Percentiles rank a stretch among this genome's conserved stretches.
Evolutionary conservation across 1,140 invertebrate species (phyloP).

Genomic region (Drosophila suzukii): DNA sequence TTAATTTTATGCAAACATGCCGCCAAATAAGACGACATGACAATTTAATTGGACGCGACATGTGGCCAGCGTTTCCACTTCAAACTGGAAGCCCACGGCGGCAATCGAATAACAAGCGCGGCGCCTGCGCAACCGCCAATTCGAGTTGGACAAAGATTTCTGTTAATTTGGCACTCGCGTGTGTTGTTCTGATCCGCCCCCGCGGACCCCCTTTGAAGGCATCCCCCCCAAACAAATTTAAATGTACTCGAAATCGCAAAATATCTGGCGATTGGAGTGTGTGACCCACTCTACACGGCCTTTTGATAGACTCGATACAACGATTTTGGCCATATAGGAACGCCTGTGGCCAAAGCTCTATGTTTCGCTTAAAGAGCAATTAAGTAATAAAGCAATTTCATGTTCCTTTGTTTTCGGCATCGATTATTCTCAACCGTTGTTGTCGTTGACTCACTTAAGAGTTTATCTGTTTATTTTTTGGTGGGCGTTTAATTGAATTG

Average conservation of each 20-base stretch:
- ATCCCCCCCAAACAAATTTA: slow-evolving; percentile 41
- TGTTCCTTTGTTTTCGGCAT: slow-evolving; percentile 76
- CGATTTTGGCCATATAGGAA: slow-evolving; percentile 44
- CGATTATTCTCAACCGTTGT: slow-evolving; percentile 67
- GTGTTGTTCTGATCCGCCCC: slow-evolving; percentile 54
- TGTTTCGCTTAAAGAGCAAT: slow-evolving; percentile 77
- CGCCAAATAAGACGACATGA: slow-evolving; percentile 81
- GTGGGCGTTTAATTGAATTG: slow-evolving; percentile 83
- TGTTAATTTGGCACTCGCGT: slow-evolving; percentile 77
- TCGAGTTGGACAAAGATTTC: slow-evolving; percentile 52
- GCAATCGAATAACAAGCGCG: slow-evolving; percentile 30
- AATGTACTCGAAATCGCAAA: slow-evolving; percentile 48
- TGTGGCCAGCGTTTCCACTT: slow-evolving; percentile 68
- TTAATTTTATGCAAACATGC: slow-evolving; percentile 83
- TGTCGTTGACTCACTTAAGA: slow-evolving; percentile 65
- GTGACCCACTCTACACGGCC: slow-evolving; percentile 69
- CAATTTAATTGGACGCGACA: slow-evolving; percentile 83
- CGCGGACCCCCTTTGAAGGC: slow-evolving; percentile 8
- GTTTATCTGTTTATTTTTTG: slow-evolving; percentile 59
- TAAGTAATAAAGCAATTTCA: slow-evolving; percentile 83
- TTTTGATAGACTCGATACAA: slow-evolving; percentile 36
- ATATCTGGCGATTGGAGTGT: slow-evolving; percentile 19
- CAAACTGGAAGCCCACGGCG: slow-evolving; percentile 37
- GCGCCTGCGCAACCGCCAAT: slow-evolving; percentile 64
- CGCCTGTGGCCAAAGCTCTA: slow-evolving; percentile 37